A percentile compares a stretch with the other conserved stretches of the same genome.
These are phyloP conservation scores for Pipistrellus kuhlii DNA, from an alignment of 2,797 vertebrate genomes.

Conservation along the genomic window DNA sequence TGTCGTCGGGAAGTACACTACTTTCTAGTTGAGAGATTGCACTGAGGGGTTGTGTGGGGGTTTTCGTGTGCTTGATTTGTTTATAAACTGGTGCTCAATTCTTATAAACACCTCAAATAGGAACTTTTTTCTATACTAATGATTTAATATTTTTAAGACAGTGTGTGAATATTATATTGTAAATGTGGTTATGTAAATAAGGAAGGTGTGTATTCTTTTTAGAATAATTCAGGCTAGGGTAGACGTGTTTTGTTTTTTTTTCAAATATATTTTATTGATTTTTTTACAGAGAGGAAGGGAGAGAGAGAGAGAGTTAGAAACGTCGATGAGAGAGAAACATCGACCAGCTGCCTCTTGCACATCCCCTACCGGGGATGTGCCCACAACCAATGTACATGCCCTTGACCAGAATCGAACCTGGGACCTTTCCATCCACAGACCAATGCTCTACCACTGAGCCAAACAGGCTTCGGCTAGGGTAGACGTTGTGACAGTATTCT, in stretches of 20 bases:
- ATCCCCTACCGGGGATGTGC: too few species aligned
- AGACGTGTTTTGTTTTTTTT: neutral
- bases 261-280: too few species aligned
- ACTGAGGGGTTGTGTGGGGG: neutral
- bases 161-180: constrained; percentile 25
- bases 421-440: too few species aligned
- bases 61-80: constrained; percentile 26
- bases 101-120: neutral
- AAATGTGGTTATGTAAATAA: constrained; percentile 52
- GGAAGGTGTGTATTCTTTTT: constrained; percentile 39
- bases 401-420: too few species aligned
- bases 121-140: constrained; percentile 15
- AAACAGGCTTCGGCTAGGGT: too few species aligned
- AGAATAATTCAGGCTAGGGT: constrained; percentile 36
- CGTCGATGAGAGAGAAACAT: too few species aligned
- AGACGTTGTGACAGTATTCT: neutral
- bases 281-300: too few species aligned
- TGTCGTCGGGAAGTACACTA: neutral
- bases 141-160: constrained; percentile 49
- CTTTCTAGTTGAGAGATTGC: neutral
- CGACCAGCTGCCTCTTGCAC: too few species aligned
- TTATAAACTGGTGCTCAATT: constrained; percentile 11
- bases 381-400: too few species aligned
- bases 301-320: too few species aligned
- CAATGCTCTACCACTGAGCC: too few species aligned